These are phyloP conservation scores for Pasiphila rectangulata DNA, from an alignment of 2,888 invertebrate species.

Conservation along the genomic window DNA sequence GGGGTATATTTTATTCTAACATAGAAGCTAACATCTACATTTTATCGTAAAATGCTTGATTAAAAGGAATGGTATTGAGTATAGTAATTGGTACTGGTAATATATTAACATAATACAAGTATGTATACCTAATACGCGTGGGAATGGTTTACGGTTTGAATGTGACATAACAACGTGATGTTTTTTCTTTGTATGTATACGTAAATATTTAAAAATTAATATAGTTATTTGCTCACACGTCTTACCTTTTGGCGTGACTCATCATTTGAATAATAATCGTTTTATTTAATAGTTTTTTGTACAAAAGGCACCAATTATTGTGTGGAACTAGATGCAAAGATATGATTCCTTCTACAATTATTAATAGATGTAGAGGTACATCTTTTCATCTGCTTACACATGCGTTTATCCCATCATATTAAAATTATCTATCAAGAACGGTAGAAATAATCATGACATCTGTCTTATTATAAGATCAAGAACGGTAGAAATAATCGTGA, in stretches of 20 bases:
- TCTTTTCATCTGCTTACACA: constrained; percentile 17
- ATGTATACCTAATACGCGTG: constrained; percentile 41
- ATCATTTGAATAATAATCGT: constrained; percentile 33
- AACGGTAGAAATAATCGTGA: neutral
- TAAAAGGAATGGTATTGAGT: constrained; percentile 42
- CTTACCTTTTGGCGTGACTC: constrained; percentile 75
- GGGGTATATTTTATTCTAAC: constrained; percentile 66
- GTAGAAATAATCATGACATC: constrained; percentile 19
- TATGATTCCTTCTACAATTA: neutral
- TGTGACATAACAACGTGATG: constrained; percentile 20
- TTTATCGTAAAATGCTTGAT: constrained; percentile 49
- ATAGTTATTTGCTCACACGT: constrained; percentile 63
- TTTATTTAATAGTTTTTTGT: constrained; percentile 24
- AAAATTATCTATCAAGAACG: constrained; percentile 10
- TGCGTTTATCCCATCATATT: constrained; percentile 9
- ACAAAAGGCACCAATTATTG: constrained; percentile 16
- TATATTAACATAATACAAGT: constrained; percentile 39
- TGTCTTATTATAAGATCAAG: too few relatives aligned
- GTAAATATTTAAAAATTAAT: constrained; percentile 17
- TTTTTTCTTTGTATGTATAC: constrained; percentile 19
- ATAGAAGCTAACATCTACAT: constrained; percentile 66
- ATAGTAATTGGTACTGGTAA: constrained; percentile 49
- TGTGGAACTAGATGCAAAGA: constrained; percentile 20
- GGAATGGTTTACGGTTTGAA: constrained; percentile 49
- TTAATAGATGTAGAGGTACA: neutral